Base-by-base conservation (phyloP, 1,140 invertebrate genomes). In the Drosophila tropicalis region DNA sequence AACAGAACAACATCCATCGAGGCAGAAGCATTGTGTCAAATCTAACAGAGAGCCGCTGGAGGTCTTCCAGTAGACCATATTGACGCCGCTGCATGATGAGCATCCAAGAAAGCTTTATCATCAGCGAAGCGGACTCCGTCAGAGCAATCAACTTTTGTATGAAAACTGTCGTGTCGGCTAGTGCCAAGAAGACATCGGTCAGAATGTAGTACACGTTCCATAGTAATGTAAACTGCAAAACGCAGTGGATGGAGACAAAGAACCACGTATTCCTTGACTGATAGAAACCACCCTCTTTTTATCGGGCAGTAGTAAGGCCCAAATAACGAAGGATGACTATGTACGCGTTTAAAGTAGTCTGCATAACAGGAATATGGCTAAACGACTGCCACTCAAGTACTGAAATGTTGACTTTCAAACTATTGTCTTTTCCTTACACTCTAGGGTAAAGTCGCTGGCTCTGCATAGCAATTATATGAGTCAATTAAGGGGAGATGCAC, bases 81-180 rank as follows among this genome's bases (percentile, higher is more conserved):
- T 39, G 47, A 39, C 39, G n/a, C 3, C 25, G 39, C 40, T 64
- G 62, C 62, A 54, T 51, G 7, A 22, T 32, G 0, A 39, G 17
- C 47, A 55, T 36, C 62, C 47, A 64, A 1, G 40, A 4, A 4
- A 64, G 41, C 47, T 36, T 51, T 13, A 64, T 13, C 17, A 64
- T 22, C 1, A 64, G 32, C 0, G 62, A 34, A 22, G 13, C 19
- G 6, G 47, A 17, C 12, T 51, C 62, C 6, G 47, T 22, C 7
- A 64, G 15, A 12, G 29, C 62, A 19, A 64, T 39, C 5, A 64
- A 44, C 25, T 62, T 62, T n/a, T 62, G n/a, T 19, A 62, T 58
- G 13, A 58, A 58, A 2, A 58, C 4, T 13, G 60, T 62, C 12
- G 40, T 62, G 17, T 44, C 60, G 39, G 22, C 17, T 3, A 62